Conservation (phyloP, 2,113 vertebrate genomes). For the Boulengeromyrus knoepffleri region DNA sequence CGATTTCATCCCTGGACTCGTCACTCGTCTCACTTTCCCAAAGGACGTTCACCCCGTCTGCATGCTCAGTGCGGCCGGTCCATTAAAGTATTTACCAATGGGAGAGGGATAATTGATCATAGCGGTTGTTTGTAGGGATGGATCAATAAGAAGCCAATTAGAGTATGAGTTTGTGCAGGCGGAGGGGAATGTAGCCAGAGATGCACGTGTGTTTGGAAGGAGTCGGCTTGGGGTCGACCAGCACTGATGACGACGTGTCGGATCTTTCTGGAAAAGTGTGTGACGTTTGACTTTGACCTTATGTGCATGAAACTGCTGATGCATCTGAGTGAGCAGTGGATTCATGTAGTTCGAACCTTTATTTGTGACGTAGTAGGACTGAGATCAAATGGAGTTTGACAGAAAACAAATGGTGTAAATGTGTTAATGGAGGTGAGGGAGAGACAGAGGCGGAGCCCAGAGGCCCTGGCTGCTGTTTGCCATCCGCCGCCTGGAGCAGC, state of each 20-base stretch:
- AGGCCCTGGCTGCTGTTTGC: not conserved
- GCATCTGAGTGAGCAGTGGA: not conserved
- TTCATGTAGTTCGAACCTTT: not conserved
- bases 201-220: not conserved
- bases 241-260: too few relatives aligned
- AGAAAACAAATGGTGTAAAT: not conserved
- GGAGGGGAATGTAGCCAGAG: not conserved
- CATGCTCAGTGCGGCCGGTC: not conserved
- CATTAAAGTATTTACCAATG: slow-evolving; percentile 18
- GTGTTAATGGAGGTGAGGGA: not conserved
- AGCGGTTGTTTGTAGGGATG: slow-evolving; percentile 1
- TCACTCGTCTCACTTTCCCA: not conserved
- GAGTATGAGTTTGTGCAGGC: not conserved
- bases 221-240: not conserved
- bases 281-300: not conserved
- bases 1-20: not conserved
- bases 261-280: not conserved
- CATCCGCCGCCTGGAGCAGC: not conserved
- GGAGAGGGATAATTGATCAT: slow-evolving; percentile 15
- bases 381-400: not conserved
- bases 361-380: not conserved
- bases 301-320: not conserved
- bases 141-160: slow-evolving; percentile 23
- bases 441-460: not conserved
- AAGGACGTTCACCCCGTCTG: not conserved